Conservation (phyloP, 2,888 invertebrate species). For the Arge pagana region DNA sequence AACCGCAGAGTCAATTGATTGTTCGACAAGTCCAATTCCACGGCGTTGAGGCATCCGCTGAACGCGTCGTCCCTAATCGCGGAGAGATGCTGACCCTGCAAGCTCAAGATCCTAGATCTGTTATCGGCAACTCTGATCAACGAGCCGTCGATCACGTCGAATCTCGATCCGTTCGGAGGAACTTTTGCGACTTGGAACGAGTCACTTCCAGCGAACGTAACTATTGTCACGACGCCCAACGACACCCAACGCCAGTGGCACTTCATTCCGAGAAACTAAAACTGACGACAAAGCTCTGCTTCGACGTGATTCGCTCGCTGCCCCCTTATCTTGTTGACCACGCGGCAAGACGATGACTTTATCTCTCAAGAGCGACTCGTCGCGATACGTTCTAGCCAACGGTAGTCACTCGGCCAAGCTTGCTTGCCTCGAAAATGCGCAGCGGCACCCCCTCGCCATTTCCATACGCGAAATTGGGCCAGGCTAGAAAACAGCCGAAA, state of each 20-base stretch:
- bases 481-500: no score
- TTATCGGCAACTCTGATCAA: conserved; percentile 11
- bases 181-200: no score
- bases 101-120: conserved; percentile 5
- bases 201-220: neutral
- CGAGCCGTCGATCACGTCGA: conserved; percentile 2
- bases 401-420: neutral
- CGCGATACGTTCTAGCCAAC: neutral
- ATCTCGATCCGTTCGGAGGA: conserved; percentile 3
- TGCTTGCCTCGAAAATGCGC: neutral
- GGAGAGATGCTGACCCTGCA: no score
- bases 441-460: no score
- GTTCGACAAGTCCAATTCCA: neutral
- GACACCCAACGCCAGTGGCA: conserved; percentile 2
- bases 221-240: neutral
- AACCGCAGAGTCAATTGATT: neutral
- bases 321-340: conserved; percentile 19
- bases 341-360: neutral
- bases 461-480: no score
- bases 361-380: conserved; percentile 3
- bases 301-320: conserved; percentile 10
- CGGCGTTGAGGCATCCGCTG: conserved; percentile 7
- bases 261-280: conserved; percentile 16
- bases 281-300: conserved; percentile 10
- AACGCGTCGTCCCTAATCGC: conserved; percentile 1